Evolutionary conservation across 1,140 invertebrate genomes (phyloP).

Genomic region (Mizuhopecten yessoensis): DNA sequence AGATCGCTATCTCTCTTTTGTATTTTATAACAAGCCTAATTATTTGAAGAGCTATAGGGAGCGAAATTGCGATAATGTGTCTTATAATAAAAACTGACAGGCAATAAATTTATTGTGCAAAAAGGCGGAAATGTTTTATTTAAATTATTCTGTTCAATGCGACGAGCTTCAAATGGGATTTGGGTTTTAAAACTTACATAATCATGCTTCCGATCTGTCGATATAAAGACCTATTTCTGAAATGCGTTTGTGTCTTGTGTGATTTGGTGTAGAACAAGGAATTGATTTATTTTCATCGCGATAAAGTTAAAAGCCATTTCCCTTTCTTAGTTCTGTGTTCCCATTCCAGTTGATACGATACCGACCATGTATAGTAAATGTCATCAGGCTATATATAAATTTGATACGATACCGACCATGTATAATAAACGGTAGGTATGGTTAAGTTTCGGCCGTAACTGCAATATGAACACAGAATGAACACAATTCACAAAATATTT

Average conservation of each 20-base stretch:
- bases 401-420: no score
- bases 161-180: background rate
- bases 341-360: background rate
- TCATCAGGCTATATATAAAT: no score
- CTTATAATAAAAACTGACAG: background rate
- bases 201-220: background rate
- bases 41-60: background rate
- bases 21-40: background rate
- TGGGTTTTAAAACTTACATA: background rate
- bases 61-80: background rate
- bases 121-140: background rate
- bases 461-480: no score
- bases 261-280: background rate
- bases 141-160: background rate
- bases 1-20: background rate
- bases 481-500: no score
- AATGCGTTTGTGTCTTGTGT: background rate
- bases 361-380: no score
- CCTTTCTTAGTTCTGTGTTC: background rate
- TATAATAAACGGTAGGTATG: no score
- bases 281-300: constrained; percentile 3
- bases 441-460: no score
- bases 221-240: background rate
- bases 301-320: background rate
- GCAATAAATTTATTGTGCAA: background rate